Evolutionary conservation across 2,888 invertebrate species (phyloP).

Genomic region (Nasonovia ribisnigri): DNA sequence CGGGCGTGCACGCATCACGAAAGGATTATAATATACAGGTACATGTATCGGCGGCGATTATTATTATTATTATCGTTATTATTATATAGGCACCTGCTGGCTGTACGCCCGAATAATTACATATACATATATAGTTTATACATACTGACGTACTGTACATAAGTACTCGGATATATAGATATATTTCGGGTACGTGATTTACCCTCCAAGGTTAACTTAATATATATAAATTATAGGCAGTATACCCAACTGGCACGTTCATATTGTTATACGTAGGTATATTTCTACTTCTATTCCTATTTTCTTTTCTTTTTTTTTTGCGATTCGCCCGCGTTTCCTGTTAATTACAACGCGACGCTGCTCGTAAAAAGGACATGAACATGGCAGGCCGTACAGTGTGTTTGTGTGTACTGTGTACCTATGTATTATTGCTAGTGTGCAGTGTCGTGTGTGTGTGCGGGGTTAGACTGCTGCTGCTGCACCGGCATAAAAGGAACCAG

Average conservation of each 20-base stretch:
- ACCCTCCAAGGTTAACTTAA: constrained; percentile 26
- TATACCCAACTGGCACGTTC: not conserved
- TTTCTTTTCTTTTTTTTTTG: constrained; percentile 36
- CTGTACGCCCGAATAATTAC: constrained; percentile 24
- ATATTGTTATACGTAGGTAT: constrained; percentile 1
- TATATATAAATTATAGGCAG: not conserved
- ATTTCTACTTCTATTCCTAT: not conserved
- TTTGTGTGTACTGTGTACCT: not conserved
- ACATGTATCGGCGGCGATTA: constrained; percentile 33
- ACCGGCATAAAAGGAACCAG: constrained; percentile 59
- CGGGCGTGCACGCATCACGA: constrained; percentile 27
- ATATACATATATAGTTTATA: not conserved
- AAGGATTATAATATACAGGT: not conserved
- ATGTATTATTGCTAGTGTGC: not conserved
- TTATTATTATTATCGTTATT: constrained; percentile 40
- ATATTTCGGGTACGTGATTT: constrained; percentile 53
- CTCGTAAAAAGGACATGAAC: constrained; percentile 20
- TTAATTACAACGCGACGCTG: constrained; percentile 54
- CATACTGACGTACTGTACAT: not conserved
- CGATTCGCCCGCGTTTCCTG: constrained; percentile 57
- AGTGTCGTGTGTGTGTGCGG: not conserved
- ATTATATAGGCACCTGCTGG: constrained; percentile 49
- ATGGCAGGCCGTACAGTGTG: not conserved
- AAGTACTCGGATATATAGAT: constrained; percentile 1
- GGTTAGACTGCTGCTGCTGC: not conserved